These are phyloP conservation scores for Phengaris arion DNA, from an alignment of 2,888 invertebrate species.

Conservation along the genomic window DNA sequence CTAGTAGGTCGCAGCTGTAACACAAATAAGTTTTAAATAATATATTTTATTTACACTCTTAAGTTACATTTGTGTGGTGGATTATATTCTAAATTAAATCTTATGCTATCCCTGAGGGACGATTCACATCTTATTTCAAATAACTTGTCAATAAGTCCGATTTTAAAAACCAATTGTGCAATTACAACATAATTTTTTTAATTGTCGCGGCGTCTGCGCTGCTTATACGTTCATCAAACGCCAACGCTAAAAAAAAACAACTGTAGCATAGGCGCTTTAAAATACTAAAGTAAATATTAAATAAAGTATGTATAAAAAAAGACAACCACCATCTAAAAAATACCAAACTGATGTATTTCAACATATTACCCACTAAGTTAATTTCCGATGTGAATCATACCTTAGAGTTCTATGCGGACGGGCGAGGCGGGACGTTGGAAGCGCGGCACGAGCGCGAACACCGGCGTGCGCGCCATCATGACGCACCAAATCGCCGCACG, in stretches of 20 bases:
- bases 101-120: slow-evolving; percentile 2
- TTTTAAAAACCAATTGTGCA: neutral
- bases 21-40: neutral
- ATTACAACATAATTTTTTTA: too few relatives aligned
- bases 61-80: neutral
- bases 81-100: neutral
- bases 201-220: too few relatives aligned
- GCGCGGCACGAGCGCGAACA: slow-evolving; percentile 45
- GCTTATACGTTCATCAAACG: too few relatives aligned
- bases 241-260: too few relatives aligned
- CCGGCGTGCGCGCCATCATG: slow-evolving; percentile 41
- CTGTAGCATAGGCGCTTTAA: too few relatives aligned
- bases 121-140: slow-evolving; percentile 1
- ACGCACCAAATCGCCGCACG: slow-evolving; percentile 63
- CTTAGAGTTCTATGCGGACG: slow-evolving; percentile 52
- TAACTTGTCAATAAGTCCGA: neutral
- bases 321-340: neutral
- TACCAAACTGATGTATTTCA: neutral
- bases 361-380: neutral
- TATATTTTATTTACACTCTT: neutral
- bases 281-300: neutral
- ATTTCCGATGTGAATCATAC: slow-evolving; percentile 27
- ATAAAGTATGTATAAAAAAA: neutral
- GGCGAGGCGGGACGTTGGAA: slow-evolving; percentile 39
- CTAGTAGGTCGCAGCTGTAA: slow-evolving; percentile 2